phyloP scores from a whole-genome alignment of 2,888 invertebrate genomes.

The Drosophila gaucha region DNA sequence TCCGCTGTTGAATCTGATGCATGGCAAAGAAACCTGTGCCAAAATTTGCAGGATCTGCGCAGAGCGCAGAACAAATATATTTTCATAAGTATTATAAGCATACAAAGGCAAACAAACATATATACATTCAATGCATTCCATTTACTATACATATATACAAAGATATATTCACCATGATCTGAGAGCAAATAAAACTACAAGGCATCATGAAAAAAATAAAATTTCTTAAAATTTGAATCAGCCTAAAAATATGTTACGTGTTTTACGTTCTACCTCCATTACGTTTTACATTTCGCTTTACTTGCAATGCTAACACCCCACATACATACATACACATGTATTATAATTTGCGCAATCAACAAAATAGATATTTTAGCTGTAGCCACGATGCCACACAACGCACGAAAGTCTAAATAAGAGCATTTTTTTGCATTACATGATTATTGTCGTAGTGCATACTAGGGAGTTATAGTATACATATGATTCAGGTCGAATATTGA shows the following conservation, averaged over 20 bases:
- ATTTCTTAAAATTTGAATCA: not conserved
- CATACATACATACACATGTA: too few species aligned
- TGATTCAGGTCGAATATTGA: not conserved
- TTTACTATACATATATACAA: slow-evolving; percentile 11
- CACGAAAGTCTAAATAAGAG: not conserved
- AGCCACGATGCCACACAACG: not conserved
- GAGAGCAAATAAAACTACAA: slow-evolving; percentile 39
- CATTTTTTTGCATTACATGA: not conserved
- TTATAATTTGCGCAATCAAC: not conserved
- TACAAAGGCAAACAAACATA: slow-evolving; percentile 3
- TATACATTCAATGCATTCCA: slow-evolving; percentile 19
- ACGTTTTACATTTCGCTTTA: not conserved
- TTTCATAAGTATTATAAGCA: slow-evolving; percentile 38
- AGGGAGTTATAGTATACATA: not conserved
- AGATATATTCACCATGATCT: slow-evolving; percentile 29
- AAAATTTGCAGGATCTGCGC: slow-evolving; percentile 16
- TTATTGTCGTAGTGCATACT: not conserved
- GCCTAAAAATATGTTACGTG: slow-evolving; percentile 5
- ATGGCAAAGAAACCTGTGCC: slow-evolving; percentile 16
- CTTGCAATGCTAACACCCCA: too few species aligned
- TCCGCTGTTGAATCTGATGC: slow-evolving; percentile 2
- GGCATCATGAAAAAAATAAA: not conserved
- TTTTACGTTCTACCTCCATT: not conserved
- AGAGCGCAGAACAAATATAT: slow-evolving; percentile 30
- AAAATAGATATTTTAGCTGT: not conserved